A percentile compares a stretch with the other conserved stretches of the same genome.
phyloP scores from a whole-genome alignment of 2,888 invertebrate genomes.

The Cryptocheilus praepositus region DNA sequence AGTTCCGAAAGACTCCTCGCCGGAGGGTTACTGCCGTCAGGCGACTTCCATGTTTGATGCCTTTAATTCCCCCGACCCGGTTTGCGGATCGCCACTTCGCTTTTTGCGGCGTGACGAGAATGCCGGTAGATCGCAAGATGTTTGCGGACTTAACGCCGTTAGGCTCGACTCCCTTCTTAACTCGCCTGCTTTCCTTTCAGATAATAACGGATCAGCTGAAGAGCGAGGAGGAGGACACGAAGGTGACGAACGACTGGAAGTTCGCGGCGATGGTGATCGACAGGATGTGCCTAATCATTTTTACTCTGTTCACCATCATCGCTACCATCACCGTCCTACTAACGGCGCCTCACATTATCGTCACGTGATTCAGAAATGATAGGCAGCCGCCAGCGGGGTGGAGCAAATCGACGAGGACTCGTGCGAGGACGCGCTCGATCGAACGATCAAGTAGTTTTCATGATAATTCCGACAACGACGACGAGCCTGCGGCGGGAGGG shows the following conservation, averaged over 20 bases:
- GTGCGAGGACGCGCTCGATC: slow-evolving; percentile 15
- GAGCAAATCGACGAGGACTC: slow-evolving; percentile 29
- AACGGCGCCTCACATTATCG: slow-evolving; percentile 97
- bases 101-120: too few species aligned
- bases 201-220: slow-evolving; percentile 87
- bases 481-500: slow-evolving; percentile 13
- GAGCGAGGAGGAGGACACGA: slow-evolving; percentile 95
- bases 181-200: slow-evolving; percentile 68
- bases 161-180: neutral
- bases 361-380: slow-evolving; percentile 79
- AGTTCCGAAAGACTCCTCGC: too few species aligned
- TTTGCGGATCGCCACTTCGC: too few species aligned
- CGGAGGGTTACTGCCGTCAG: too few species aligned
- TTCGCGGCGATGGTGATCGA: slow-evolving; percentile 99
- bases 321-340: slow-evolving; percentile 97
- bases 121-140: too few species aligned
- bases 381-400: slow-evolving; percentile 52
- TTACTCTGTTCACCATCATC: slow-evolving; percentile 98
- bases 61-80: too few species aligned
- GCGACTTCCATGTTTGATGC: too few species aligned
- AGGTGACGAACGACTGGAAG: slow-evolving; percentile 98
- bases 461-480: slow-evolving; percentile 3
- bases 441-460: slow-evolving; percentile 1
- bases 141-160: too few species aligned
- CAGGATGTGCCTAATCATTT: slow-evolving; percentile 99